A percentile compares a stretch with the other conserved stretches of the same genome.
phyloP scores from a whole-genome alignment of 2,888 invertebrate species.

The Blomia tropicalis region DNA sequence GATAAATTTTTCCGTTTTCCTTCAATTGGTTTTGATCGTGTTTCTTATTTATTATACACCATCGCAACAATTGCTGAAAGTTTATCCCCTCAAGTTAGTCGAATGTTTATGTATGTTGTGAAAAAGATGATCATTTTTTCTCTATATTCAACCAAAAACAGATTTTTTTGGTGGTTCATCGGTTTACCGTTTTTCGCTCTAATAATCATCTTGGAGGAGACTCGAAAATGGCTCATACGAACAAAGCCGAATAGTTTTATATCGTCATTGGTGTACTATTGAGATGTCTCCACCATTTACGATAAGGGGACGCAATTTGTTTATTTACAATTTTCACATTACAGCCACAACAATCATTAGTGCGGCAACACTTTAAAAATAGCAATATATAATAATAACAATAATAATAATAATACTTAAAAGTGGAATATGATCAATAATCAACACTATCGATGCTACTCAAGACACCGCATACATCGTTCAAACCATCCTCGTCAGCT shows the following conservation, averaged over 20 bases:
- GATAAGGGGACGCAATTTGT: not conserved
- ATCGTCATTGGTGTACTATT: not conserved
- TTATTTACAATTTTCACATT: constrained; percentile 5
- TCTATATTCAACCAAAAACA: not conserved
- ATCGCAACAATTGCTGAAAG: not conserved
- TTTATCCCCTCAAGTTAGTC: not conserved
- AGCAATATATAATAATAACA: not conserved
- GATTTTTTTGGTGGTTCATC: not conserved
- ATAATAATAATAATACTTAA: not conserved
- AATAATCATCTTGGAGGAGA: not conserved
- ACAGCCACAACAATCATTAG: no score
- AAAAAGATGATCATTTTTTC: not conserved
- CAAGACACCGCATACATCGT: constrained; percentile 1
- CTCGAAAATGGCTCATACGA: not conserved
- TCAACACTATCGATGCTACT: not conserved
- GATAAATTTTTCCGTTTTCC: not conserved
- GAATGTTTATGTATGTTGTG: not conserved
- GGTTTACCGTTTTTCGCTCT: not conserved
- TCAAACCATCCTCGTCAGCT: not conserved
- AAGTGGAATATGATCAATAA: not conserved
- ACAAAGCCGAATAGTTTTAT: not conserved
- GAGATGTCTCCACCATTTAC: not conserved
- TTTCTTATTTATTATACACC: not conserved
- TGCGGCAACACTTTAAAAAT: constrained; percentile 3
- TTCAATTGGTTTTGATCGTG: not conserved